These are phyloP conservation scores for Phoeniculus purpureus DNA, from an alignment of 2,797 vertebrate genomes.

Conservation along the genomic window DNA sequence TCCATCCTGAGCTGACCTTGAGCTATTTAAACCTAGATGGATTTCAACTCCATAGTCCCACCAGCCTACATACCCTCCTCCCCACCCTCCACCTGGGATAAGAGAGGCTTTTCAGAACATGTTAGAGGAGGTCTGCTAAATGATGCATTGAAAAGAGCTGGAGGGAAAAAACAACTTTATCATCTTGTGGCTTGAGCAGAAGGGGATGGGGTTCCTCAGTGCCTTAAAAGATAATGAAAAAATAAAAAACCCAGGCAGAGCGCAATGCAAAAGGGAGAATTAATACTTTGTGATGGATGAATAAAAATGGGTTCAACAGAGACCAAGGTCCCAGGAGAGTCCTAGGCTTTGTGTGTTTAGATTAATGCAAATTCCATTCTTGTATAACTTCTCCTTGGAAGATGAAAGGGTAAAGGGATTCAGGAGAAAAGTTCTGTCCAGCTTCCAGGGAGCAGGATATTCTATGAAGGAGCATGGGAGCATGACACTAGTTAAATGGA, in stretches of 20 bases:
- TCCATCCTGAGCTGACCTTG: constrained; percentile 54
- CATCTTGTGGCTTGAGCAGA: constrained; percentile 50
- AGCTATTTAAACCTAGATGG: constrained; percentile 60
- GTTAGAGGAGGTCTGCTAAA: constrained; percentile 65
- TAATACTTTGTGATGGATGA: constrained; percentile 40
- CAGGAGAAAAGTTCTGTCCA: not conserved
- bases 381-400: not conserved
- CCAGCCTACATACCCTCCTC: not conserved
- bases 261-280: constrained; percentile 26
- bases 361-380: not conserved
- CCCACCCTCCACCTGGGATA: constrained; percentile 7
- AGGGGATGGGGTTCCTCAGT: constrained; percentile 22
- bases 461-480: not conserved
- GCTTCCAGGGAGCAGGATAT: not conserved
- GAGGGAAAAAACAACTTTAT: constrained; percentile 62
- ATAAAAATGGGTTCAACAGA: constrained; percentile 18
- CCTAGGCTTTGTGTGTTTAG: not conserved
- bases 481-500: fast-evolving
- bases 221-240: constrained; percentile 58
- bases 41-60: constrained; percentile 20
- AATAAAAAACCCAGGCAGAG: not conserved
- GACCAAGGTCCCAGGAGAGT: constrained; percentile 10
- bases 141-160: constrained; percentile 64
- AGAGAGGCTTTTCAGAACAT: constrained; percentile 53
- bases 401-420: not conserved